These are phyloP conservation scores for Eupithecia centaureata DNA, from an alignment of 2,888 invertebrate genomes.

Conservation along the genomic window DNA sequence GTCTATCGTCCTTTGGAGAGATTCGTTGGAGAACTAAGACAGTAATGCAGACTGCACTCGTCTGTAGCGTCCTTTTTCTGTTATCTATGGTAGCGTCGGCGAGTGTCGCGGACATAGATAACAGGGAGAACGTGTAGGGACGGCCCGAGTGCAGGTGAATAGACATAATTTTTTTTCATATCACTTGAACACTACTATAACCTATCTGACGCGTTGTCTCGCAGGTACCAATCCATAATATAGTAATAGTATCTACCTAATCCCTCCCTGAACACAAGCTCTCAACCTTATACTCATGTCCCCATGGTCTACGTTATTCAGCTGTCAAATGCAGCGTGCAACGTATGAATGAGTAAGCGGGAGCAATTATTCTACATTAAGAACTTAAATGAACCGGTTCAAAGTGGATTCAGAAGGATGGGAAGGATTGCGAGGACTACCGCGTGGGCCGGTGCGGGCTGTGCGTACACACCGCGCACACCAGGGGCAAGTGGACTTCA, in stretches of 20 bases:
- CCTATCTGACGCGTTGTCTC: too few species aligned
- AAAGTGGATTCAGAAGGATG: constrained; percentile 23
- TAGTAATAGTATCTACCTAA: background rate
- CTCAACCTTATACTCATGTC: background rate
- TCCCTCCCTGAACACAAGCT: background rate
- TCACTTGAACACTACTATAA: too few species aligned
- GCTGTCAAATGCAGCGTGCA: constrained; percentile 30
- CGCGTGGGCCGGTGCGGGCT: background rate
- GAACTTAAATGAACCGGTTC: constrained; percentile 42
- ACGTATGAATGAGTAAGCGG: constrained; percentile 39
- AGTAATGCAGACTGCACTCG: background rate
- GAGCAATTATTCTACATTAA: constrained; percentile 36
- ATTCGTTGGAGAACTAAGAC: background rate
- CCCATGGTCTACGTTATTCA: background rate
- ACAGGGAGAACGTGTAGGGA: background rate
- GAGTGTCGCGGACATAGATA: too few species aligned
- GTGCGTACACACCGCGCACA: background rate
- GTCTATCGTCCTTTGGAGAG: background rate
- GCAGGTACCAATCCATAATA: background rate
- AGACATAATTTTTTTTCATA: too few species aligned
- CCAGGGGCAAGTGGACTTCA: background rate
- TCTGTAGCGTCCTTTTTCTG: background rate
- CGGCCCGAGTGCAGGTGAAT: background rate
- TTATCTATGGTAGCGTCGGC: background rate
- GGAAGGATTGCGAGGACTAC: constrained; percentile 24